A percentile compares a stretch with the other conserved stretches of the same genome.
These are phyloP conservation scores for Crenuchus spilurus DNA, from an alignment of 2,797 vertebrate species.

Conservation along the genomic window DNA sequence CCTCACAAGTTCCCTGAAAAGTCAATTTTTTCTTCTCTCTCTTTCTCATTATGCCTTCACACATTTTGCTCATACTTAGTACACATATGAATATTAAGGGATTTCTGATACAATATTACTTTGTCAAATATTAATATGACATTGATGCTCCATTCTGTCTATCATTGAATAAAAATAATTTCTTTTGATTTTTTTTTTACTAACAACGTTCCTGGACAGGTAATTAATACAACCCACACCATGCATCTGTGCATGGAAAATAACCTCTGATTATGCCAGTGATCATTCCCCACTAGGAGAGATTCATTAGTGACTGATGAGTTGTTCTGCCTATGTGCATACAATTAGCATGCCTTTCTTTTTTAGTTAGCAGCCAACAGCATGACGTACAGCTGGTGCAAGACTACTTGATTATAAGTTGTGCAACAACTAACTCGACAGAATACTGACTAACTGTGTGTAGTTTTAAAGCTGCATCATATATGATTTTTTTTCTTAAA, in stretches of 20 bases:
- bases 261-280: constrained; percentile 8
- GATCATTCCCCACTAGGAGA: neutral
- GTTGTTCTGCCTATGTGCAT: constrained; percentile 6
- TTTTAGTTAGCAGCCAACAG: neutral
- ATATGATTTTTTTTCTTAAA: too few species aligned
- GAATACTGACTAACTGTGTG: neutral
- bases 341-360: neutral
- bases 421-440: neutral
- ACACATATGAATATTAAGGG: too few species aligned
- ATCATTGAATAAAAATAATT: neutral
- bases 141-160: too few species aligned
- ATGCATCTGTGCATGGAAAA: neutral
- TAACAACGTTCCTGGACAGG: neutral
- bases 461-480: too few species aligned
- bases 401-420: neutral
- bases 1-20: too few species aligned
- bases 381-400: neutral
- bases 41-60: too few species aligned
- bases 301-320: constrained; percentile 16
- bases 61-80: too few species aligned
- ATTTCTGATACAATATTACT: too few species aligned
- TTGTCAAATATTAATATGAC: constrained; percentile 14
- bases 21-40: too few species aligned
- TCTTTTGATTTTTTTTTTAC: neutral
- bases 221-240: neutral